Base-by-base conservation (phyloP, 2,888 invertebrate genomes). In the Clepsis dumicolana region DNA sequence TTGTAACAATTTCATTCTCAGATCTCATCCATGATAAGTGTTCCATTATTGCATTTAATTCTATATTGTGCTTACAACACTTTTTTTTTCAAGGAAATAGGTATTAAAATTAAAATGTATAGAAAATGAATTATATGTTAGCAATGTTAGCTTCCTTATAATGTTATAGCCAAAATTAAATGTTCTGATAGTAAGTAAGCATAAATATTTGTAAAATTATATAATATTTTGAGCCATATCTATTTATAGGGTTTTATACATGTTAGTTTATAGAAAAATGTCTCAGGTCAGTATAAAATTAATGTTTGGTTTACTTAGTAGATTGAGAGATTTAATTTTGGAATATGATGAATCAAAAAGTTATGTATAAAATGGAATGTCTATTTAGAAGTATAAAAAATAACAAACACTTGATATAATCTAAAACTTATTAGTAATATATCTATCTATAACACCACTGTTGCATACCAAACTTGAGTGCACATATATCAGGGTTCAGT, bases 171-270 rank as follows among this genome's bases (percentile, higher is more conserved):
- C 41, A 56, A 64, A 56, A n/a, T n/a, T n/a, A n/a, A n/a, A 24
- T 32, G 12, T 64, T 54, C 24, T 62, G 32, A 52, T 62, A 61
- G n/a, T n/a, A n/a, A n/a, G n/a, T n/a, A n/a, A n/a, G n/a, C n/a
- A 44, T 48, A 48, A 48, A 44, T 44, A 44, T 2, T 16, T 41
- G 18, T 61, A 18, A 48, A 18, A 12, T 27, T 29, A 44, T 25
- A 27, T 10, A 10, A n/a, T 3, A 60, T 53, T 21, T 35, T 4
- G 7, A 16, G 8, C 54, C 53, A 53, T 53, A 27, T n/a, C 8
- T n/a, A n/a, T 21, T 25, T 27, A 12, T 27, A 44, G 18, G 44
- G 38, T 52, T 29, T 18, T 27, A 41, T 38, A 59, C 16, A 25
- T 44, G 41, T 16, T 38, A 32, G 57, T 50, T 50, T 21, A 27